Percentiles rank a stretch among this genome's conserved stretches.
These are phyloP conservation scores for Drosophila multiciliata DNA, from an alignment of 2,888 invertebrate genomes.

Conservation along the genomic window DNA sequence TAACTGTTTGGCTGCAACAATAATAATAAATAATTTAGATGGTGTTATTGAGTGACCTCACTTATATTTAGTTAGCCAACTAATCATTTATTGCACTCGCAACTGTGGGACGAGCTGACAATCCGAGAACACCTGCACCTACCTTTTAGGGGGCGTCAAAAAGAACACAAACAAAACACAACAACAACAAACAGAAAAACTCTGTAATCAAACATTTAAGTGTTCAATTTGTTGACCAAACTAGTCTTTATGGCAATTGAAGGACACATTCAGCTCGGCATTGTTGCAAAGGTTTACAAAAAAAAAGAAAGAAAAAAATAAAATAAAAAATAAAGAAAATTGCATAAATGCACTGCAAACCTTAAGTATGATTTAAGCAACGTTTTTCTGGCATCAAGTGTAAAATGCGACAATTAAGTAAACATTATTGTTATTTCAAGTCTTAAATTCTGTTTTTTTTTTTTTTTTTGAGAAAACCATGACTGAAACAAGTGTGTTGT, in stretches of 20 bases:
- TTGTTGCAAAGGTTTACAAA: not conserved
- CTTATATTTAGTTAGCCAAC: conserved; percentile 11
- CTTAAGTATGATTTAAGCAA: not conserved
- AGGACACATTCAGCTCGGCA: not conserved
- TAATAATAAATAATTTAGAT: not conserved
- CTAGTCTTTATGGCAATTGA: not conserved
- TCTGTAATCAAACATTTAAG: conserved; percentile 3
- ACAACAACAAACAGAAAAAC: not conserved
- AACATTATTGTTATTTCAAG: not conserved
- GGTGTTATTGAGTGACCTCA: not conserved
- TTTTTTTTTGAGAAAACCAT: too few relatives aligned
- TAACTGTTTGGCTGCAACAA: not conserved
- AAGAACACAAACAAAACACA: not conserved
- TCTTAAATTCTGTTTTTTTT: too few relatives aligned
- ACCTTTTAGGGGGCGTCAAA: not conserved
- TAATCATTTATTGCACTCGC: conserved; percentile 17
- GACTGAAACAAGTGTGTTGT: too few relatives aligned
- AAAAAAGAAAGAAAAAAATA: not conserved
- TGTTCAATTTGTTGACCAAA: conserved; percentile 17
- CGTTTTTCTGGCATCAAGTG: not conserved
- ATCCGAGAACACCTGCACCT: conserved; percentile 33
- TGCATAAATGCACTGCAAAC: not conserved
- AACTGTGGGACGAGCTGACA: too few relatives aligned
- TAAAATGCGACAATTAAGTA: not conserved
- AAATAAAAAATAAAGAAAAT: not conserved